Conservation (phyloP, 2,888 invertebrate genomes). For the Ptilodon capucinus region DNA sequence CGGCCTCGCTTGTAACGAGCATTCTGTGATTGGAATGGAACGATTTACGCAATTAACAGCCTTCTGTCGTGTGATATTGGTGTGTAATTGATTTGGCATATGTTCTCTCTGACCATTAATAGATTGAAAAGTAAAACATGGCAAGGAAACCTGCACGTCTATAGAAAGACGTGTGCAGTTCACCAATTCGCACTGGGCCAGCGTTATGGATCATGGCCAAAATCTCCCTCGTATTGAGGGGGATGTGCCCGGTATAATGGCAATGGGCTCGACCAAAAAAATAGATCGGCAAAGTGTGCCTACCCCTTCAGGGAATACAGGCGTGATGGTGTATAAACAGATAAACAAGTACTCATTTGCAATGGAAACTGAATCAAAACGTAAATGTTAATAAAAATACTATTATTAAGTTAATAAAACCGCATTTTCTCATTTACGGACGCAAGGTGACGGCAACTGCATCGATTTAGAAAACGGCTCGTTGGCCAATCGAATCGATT, state of each 20-base stretch:
- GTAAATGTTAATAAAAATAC: background rate
- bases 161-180: no score
- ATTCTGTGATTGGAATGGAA: constrained; percentile 42
- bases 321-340: no score
- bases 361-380: background rate
- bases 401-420: background rate
- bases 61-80: background rate
- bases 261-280: no score
- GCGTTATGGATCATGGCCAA: no score
- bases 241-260: no score
- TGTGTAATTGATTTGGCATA: background rate
- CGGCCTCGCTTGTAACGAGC: constrained; percentile 57
- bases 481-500: constrained; percentile 7
- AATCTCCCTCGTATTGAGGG: no score
- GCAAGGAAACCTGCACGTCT: no score
- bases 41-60: constrained; percentile 17
- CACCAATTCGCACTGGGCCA: no score
- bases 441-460: constrained; percentile 1
- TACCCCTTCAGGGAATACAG: no score
- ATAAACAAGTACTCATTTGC: no score
- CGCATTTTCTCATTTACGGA: constrained; percentile 1
- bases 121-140: background rate
- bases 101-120: background rate
- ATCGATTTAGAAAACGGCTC: constrained; percentile 2
- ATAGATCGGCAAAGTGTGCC: no score